A percentile compares a stretch with the other conserved stretches of the same genome.
Conservation (phyloP, 1,140 invertebrate genomes). For the Fopius arisanus region DNA sequence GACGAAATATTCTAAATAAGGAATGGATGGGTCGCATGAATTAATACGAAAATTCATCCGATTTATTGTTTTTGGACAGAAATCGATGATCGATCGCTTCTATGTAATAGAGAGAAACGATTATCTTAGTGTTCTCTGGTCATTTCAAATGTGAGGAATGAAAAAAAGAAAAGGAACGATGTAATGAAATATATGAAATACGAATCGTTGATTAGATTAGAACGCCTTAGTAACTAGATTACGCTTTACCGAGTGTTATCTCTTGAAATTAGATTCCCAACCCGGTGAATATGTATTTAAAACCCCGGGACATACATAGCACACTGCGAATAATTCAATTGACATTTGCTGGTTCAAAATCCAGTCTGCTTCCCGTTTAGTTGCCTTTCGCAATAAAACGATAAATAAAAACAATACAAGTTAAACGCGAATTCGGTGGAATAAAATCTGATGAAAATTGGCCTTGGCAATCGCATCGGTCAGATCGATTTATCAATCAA, state of each 20-base stretch:
- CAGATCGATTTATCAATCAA: conserved; percentile 2
- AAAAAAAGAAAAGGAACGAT: conserved; percentile 24
- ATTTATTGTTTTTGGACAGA: neutral
- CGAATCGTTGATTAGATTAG: conserved; percentile 63
- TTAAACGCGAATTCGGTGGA: neutral
- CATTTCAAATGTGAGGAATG: neutral
- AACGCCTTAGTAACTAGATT: conserved; percentile 65
- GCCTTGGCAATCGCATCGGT: conserved; percentile 5
- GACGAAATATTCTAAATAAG: no score
- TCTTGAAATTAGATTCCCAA: conserved; percentile 59
- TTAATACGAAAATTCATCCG: neutral
- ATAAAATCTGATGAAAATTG: neutral
- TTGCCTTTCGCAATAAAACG: neutral
- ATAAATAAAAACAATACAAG: neutral
- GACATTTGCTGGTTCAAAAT: conserved; percentile 16
- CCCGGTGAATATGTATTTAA: conserved; percentile 54
- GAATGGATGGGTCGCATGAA: no score
- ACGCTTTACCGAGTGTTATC: conserved; percentile 56
- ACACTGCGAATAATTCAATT: conserved; percentile 23
- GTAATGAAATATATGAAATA: conserved; percentile 46
- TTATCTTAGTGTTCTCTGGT: neutral
- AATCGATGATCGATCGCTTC: neutral
- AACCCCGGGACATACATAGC: conserved; percentile 8
- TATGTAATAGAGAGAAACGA: neutral
- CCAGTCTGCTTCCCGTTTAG: conserved; percentile 12